Evolutionary conservation across 2,797 vertebrate species (phyloP), one percentile per base, ranked within the genome.

Genomic region (Monodelphis domestica): DNA sequence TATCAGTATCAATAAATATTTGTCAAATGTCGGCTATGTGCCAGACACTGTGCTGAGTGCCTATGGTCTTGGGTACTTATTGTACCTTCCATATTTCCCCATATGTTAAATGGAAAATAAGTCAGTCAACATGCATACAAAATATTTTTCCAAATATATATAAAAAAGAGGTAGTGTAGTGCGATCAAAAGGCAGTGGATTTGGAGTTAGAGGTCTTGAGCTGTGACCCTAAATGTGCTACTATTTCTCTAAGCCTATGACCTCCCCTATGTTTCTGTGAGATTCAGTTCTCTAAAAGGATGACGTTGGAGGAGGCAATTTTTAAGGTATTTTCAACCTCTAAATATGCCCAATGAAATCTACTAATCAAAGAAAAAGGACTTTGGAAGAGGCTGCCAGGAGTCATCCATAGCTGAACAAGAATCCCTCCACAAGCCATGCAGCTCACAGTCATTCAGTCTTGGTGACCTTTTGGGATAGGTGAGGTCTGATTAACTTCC

Each of bases 71-170:
- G n/a, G n/a, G 26, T 45, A 78, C 21, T 26, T 45, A 84, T 1
- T 84, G 14, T 26, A 87, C 45, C 30, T 17, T 38, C 5, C n/a
- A n/a, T 7, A 2, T 38, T 70, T 38, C 63, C n/a, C 15, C 33
- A n/a, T 91, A 70, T 90, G 45, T n/a, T 91, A 92, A 91, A n/a
- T 30, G 54, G 26, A 30, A 90, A 96, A 84, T 33, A n/a, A 45
- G 30, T 63, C 57, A 33, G 63, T 70, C n/a, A 70, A 21, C 9
- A 6, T 51, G 53, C 54, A 78, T 26, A 89, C 15, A 24, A 88
- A 89, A 29, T 59, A 15, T 59, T 84, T 93, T 87, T 50, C 45
- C 53, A 90, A 78, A 89, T 51, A 84, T 91, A 94, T 90, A 95
- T 94, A 45, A 92, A 94, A 95, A 24, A 38, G n/a, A 70, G 63